Evolutionary conservation across 2,113 vertebrate species (phyloP).

Genomic region (Manacus vitellinus): DNA sequence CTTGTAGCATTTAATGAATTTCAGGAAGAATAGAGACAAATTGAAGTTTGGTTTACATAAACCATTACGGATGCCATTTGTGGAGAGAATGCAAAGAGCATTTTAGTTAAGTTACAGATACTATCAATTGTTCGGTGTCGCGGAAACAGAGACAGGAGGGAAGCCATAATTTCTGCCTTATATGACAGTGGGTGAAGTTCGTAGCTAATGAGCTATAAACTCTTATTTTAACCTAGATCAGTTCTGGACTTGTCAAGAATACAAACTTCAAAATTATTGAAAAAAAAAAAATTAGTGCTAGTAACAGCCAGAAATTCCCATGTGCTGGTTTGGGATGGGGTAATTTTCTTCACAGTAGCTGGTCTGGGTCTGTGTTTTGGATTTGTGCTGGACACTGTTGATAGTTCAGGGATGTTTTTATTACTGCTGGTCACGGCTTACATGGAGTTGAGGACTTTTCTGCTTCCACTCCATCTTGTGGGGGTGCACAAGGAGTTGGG

Average conservation of each 20-base stretch:
- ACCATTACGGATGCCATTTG: not conserved
- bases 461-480: not conserved
- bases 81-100: not conserved
- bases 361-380: not conserved
- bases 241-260: not conserved
- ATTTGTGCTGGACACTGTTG: not conserved
- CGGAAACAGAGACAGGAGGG: not conserved
- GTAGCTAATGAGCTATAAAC: not conserved
- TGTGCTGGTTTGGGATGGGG: not conserved
- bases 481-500: not conserved
- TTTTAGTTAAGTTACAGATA: not conserved
- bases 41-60: not conserved
- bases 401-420: not conserved
- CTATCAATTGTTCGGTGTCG: not conserved
- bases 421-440: not conserved
- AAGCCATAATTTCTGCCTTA: not conserved
- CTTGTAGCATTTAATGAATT: not conserved
- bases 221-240: not conserved
- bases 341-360: not conserved
- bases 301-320: not conserved
- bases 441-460: not conserved
- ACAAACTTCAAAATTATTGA: not conserved
- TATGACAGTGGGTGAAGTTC: not conserved
- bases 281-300: not conserved
- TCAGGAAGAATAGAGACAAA: not conserved